Conservation (phyloP, 2,888 invertebrate species). For the Nematopogon swammerdamellus region DNA sequence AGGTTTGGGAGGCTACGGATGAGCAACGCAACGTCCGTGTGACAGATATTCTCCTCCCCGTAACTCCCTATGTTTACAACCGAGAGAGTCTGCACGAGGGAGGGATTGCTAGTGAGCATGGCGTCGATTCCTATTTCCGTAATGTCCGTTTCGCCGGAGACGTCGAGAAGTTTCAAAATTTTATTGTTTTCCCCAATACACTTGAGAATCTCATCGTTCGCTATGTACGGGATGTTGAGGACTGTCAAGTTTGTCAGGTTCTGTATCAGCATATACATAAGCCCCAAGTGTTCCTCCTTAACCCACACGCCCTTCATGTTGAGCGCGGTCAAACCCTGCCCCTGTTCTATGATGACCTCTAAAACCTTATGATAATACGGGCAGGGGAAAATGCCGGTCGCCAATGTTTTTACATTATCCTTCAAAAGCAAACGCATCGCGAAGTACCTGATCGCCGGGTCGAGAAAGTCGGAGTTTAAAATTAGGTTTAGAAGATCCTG, state of each 20-base stretch:
- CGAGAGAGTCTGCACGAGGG: slow-evolving; percentile 51
- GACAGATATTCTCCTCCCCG: slow-evolving; percentile 66
- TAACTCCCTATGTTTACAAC: slow-evolving; percentile 67
- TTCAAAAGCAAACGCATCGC: slow-evolving; percentile 63
- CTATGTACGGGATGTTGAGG: slow-evolving; percentile 66
- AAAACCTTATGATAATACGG: slow-evolving; percentile 69
- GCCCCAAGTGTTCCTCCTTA: slow-evolving; percentile 63
- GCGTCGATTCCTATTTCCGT: slow-evolving; percentile 62
- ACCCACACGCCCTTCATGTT: slow-evolving; percentile 74
- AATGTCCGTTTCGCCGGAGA: slow-evolving; percentile 69
- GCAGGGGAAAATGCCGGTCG: slow-evolving; percentile 67
- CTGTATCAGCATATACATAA: slow-evolving; percentile 59
- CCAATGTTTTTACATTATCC: slow-evolving; percentile 61
- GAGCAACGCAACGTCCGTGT: slow-evolving; percentile 61
- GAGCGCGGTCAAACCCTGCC: slow-evolving; percentile 59
- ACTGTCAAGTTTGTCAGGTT: slow-evolving; percentile 58
- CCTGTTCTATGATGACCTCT: slow-evolving; percentile 62
- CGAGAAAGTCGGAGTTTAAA: slow-evolving; percentile 62
- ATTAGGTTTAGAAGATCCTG: slow-evolving; percentile 66
- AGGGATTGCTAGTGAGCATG: slow-evolving; percentile 50
- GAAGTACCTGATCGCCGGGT: slow-evolving; percentile 64
- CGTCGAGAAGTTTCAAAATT: slow-evolving; percentile 58
- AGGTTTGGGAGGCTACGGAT: slow-evolving; percentile 63
- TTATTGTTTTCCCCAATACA: slow-evolving; percentile 54
- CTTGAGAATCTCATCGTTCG: slow-evolving; percentile 64